Evolutionary conservation across 2,888 invertebrate species (phyloP).

Genomic region (Synergus gifuensis): DNA sequence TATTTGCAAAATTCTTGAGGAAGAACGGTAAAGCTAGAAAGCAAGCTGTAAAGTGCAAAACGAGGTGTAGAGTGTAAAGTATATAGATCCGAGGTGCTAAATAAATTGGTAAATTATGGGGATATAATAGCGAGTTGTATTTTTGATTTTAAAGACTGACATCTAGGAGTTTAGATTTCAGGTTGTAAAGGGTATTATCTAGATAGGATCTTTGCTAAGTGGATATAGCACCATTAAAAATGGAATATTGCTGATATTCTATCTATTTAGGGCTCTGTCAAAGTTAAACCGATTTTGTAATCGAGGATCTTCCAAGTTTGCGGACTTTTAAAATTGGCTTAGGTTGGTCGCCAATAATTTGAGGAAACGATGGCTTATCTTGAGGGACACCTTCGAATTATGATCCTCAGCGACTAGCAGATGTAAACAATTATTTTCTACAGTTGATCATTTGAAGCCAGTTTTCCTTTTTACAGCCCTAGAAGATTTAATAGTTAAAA

Average conservation of each 20-base stretch:
- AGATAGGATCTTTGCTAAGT: slow-evolving; percentile 22
- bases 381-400: neutral
- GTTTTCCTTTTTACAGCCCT: too few species aligned
- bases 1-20: slow-evolving; percentile 17
- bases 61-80: neutral
- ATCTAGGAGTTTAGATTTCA: slow-evolving; percentile 10
- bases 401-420: neutral
- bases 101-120: slow-evolving; percentile 27
- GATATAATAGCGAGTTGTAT: slow-evolving; percentile 14
- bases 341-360: neutral
- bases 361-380: neutral
- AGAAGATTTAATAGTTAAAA: too few species aligned
- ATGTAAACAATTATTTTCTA: too few species aligned
- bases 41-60: neutral
- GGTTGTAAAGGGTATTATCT: slow-evolving; percentile 35
- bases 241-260: slow-evolving; percentile 16
- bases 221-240: slow-evolving; percentile 1
- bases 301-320: neutral
- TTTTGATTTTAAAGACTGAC: slow-evolving; percentile 33
- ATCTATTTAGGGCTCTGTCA: neutral
- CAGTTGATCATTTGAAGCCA: too few species aligned
- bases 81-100: neutral
- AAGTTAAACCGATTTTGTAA: slow-evolving; percentile 2
- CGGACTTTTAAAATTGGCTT: neutral
- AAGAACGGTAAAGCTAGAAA: neutral